These are phyloP conservation scores for Aproaerema taeniolella DNA, from an alignment of 2,888 invertebrate species.

Conservation along the genomic window DNA sequence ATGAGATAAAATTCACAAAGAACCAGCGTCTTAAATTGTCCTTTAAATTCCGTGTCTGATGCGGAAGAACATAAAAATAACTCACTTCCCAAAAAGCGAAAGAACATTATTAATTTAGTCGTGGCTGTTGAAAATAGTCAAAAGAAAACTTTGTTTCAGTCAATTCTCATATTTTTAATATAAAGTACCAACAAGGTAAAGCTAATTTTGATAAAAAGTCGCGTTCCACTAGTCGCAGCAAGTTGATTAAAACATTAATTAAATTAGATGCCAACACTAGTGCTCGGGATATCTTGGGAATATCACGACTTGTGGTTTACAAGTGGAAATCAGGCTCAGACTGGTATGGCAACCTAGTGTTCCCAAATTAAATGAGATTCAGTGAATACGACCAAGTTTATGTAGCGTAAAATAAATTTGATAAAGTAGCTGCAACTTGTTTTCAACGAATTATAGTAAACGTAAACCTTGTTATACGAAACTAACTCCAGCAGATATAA, in stretches of 20 bases:
- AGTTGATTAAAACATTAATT: conserved; percentile 65
- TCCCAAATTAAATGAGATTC: conserved; percentile 10
- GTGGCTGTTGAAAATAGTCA: conserved; percentile 1
- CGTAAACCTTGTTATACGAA: too few relatives aligned
- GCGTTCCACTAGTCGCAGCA: conserved; percentile 38
- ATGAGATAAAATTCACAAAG: conserved; percentile 5
- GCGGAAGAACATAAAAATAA: conserved; percentile 8
- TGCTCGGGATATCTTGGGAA: conserved; percentile 51
- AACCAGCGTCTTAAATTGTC: not conserved
- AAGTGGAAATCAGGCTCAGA: conserved; percentile 11
- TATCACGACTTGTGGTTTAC: conserved; percentile 39
- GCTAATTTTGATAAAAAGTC: conserved; percentile 24
- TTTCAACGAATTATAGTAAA: too few relatives aligned
- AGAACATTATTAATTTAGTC: conserved; percentile 1
- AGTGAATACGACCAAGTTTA: conserved; percentile 5
- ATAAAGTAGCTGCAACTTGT: conserved; percentile 1
- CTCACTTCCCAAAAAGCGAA: conserved; percentile 1
- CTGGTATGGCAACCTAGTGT: conserved; percentile 15
- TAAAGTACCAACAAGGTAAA: too few relatives aligned
- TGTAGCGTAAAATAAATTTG: conserved; percentile 10
- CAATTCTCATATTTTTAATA: too few relatives aligned
- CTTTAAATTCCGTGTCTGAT: conserved; percentile 8
- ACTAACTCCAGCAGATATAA: too few relatives aligned
- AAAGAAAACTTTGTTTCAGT: too few relatives aligned
- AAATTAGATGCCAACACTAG: conserved; percentile 43